Evolutionary conservation across 2,888 invertebrate species (phyloP).

Genomic region (Limnephilus lunatus): DNA sequence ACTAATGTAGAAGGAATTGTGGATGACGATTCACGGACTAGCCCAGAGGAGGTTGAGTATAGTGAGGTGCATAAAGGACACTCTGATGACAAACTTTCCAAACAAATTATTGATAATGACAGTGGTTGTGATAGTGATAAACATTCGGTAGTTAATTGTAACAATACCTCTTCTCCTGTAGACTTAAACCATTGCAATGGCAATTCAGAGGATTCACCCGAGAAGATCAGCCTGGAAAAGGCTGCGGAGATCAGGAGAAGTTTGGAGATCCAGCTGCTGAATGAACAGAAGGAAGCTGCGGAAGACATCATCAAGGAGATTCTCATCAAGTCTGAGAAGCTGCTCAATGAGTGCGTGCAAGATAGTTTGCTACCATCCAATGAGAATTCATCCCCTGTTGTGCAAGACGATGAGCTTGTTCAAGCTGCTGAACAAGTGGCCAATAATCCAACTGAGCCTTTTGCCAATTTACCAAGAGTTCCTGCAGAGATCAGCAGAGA

Average conservation of each 20-base stretch:
- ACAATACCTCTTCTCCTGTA: conserved; percentile 68
- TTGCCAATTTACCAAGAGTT: conserved; percentile 45
- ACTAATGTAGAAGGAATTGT: conserved; percentile 66
- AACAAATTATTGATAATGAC: conserved; percentile 69
- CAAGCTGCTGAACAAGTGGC: conserved; percentile 75
- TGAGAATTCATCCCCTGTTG: conserved; percentile 70
- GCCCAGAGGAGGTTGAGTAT: conserved; percentile 72
- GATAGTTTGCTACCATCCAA: conserved; percentile 63
- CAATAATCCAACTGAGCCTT: conserved; percentile 59
- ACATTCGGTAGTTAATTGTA: conserved; percentile 67
- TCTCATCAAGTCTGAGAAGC: conserved; percentile 75
- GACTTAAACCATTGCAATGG: conserved; percentile 70
- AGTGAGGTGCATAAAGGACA: conserved; percentile 83
- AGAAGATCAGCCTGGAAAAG: conserved; percentile 64
- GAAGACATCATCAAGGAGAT: conserved; percentile 77
- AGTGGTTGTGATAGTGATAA: conserved; percentile 73
- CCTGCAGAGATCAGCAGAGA: conserved; percentile 70
- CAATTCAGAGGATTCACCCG: conserved; percentile 67
- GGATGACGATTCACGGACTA: conserved; percentile 71
- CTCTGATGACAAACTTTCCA: conserved; percentile 73
- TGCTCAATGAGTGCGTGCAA: conserved; percentile 73
- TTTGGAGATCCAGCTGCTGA: conserved; percentile 65
- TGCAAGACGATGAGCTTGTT: conserved; percentile 77
- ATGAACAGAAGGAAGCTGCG: conserved; percentile 73
- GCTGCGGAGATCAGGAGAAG: conserved; percentile 64